Base-by-base conservation (phyloP, 2,888 invertebrate species). In the Agriopis marginaria region DNA sequence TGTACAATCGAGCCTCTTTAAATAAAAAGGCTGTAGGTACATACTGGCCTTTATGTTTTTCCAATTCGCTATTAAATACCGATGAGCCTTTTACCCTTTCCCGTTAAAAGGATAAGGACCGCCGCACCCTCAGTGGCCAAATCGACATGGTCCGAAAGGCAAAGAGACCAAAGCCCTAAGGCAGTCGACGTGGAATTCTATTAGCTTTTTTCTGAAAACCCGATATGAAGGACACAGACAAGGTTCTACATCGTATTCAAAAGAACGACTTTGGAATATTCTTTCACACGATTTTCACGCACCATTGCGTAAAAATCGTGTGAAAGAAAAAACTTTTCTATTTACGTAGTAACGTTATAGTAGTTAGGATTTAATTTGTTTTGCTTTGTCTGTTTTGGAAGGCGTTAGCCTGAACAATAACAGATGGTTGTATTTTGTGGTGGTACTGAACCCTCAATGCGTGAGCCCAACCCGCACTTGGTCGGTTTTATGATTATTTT, bases 61-160 rank as follows among this genome's bases (percentile, higher is more conserved):
- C 73, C 71, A 74, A 77, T 75, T 74, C 60, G 70, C 68, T 76
- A 75, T 71, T 76, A 76, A 74, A 71, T 72, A 72, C 67, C 70
- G 70, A 74, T 71, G 67, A 73, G 70, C 77, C 68, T 71, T 75
- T 76, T 72, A 72, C 72, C 73, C 70, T 70, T 71, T 73, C 62
- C 8, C 74, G 69, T 70, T 66, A 74, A 75, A 74, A 71, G 75
- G 77, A 77, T 79, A 73, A 79, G 77, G 76, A 74, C 74, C 72
- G 72, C 70, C 76, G 67, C 73, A 64, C 60, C 72, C 72, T 9
- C 68, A 72, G 73, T 72, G 66, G 73, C 72, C 73, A 75, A 72
- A 76, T 75, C 72, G 76, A 56, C 49, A 65, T 70, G 74, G 69
- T 56, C 74, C 74, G 67, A 75, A 63, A 68, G 71, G 75, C 71